phyloP scores from a whole-genome alignment of 2,888 invertebrate species.

The Dicyrtoma fusca region DNA sequence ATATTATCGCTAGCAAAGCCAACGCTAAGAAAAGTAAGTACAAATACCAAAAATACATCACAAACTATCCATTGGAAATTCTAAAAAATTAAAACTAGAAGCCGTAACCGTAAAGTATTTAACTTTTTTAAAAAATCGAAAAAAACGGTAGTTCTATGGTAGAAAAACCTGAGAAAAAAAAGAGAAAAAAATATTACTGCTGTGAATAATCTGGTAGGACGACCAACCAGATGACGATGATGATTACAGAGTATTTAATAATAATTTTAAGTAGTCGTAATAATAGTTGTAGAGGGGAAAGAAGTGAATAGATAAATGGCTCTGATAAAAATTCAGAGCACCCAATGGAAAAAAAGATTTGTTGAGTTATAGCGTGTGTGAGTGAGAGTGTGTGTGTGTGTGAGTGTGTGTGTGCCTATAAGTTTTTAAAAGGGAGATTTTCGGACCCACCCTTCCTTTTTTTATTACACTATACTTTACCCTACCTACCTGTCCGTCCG shows the following conservation, averaged over 20 bases:
- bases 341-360: conserved; percentile 29
- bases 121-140: no score
- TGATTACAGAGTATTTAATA: conserved; percentile 16
- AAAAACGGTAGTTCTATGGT: no score
- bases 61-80: no score
- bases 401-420: conserved; percentile 8
- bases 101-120: no score
- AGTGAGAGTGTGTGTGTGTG: conserved; percentile 4
- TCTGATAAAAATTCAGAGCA: conserved; percentile 25
- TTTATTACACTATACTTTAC: conserved; percentile 17
- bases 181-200: no score
- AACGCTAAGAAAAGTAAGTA: no score
- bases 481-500: conserved; percentile 20
- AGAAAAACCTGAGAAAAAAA: no score
- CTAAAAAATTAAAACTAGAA: no score
- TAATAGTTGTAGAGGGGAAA: background rate
- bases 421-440: conserved; percentile 18
- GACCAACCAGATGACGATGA: background rate
- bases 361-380: conserved; percentile 28
- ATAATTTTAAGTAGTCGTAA: conserved; percentile 14
- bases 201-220: no score
- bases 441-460: conserved; percentile 25
- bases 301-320: conserved; percentile 30
- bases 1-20: no score
- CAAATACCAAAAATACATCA: no score